These are phyloP conservation scores for Dendropsophus ebraccatus DNA, from an alignment of 2,113 vertebrate genomes.

Conservation along the genomic window DNA sequence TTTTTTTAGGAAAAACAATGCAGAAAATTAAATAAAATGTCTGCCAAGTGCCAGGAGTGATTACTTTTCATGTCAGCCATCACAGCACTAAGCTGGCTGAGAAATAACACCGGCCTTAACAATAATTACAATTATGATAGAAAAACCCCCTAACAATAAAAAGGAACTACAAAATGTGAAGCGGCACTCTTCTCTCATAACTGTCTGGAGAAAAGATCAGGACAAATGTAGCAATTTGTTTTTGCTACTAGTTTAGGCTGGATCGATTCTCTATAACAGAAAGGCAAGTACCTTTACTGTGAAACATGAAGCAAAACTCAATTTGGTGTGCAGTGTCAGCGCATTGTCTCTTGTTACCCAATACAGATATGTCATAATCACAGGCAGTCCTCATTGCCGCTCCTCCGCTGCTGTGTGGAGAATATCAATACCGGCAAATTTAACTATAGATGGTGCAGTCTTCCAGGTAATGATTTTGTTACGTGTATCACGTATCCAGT, in stretches of 20 bases:
- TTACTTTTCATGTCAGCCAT: not conserved
- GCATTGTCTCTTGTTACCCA: slow-evolving; percentile 33
- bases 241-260: slow-evolving; percentile 59
- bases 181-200: not conserved
- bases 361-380: slow-evolving; percentile 41
- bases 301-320: slow-evolving; percentile 36
- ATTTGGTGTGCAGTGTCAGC: slow-evolving; percentile 51
- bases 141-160: not conserved
- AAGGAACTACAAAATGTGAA: not conserved
- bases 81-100: not conserved
- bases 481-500: not conserved
- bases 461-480: slow-evolving; percentile 3
- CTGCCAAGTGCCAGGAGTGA: not conserved
- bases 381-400: not conserved
- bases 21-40: not conserved
- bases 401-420: not conserved
- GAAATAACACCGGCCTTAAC: not conserved
- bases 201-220: slow-evolving; percentile 43
- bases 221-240: slow-evolving; percentile 58
- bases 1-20: not conserved
- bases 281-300: slow-evolving; percentile 51
- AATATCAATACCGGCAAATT: slow-evolving; percentile 4
- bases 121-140: slow-evolving; percentile 15
- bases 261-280: slow-evolving; percentile 60
- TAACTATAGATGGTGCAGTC: not conserved